Percentiles rank a stretch among this genome's conserved stretches.
phyloP scores from a whole-genome alignment of 2,113 vertebrate species.

The Lophius piscatorius region DNA sequence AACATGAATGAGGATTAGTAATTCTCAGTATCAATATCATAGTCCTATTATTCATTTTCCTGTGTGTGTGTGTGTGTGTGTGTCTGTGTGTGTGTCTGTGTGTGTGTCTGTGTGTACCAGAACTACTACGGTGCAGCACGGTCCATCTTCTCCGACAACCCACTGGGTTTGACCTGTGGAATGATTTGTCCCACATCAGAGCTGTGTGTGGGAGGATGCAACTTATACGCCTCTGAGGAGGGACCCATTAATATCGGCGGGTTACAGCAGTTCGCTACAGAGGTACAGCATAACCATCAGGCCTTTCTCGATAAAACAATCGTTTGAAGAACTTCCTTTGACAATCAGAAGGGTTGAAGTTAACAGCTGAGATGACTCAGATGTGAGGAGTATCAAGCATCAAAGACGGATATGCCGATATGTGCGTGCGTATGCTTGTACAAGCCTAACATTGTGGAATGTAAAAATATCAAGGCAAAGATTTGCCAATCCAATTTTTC shows the following conservation, averaged over 20 bases:
- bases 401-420: not conserved
- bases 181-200: slow-evolving; percentile 96
- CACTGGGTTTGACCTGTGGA: slow-evolving; percentile 90
- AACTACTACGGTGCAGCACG: slow-evolving; percentile 93
- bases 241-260: slow-evolving; percentile 97
- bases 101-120: slow-evolving; percentile 35
- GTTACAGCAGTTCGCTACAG: slow-evolving; percentile 93
- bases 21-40: not conserved
- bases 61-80: too few species aligned
- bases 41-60: not conserved
- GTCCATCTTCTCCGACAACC: slow-evolving; percentile 92
- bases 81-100: slow-evolving; percentile 2
- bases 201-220: slow-evolving; percentile 85
- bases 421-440: not conserved
- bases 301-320: too few species aligned
- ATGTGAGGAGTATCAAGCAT: too few species aligned
- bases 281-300: too few species aligned
- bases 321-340: not conserved
- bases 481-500: too few species aligned
- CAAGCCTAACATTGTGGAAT: not conserved
- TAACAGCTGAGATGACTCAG: not conserved
- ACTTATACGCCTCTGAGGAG: slow-evolving; percentile 87
- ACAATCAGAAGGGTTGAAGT: too few species aligned
- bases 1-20: not conserved
- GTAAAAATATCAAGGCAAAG: too few species aligned